phyloP scores from a whole-genome alignment of 2,888 invertebrate genomes.

The Orthosia gothica region DNA sequence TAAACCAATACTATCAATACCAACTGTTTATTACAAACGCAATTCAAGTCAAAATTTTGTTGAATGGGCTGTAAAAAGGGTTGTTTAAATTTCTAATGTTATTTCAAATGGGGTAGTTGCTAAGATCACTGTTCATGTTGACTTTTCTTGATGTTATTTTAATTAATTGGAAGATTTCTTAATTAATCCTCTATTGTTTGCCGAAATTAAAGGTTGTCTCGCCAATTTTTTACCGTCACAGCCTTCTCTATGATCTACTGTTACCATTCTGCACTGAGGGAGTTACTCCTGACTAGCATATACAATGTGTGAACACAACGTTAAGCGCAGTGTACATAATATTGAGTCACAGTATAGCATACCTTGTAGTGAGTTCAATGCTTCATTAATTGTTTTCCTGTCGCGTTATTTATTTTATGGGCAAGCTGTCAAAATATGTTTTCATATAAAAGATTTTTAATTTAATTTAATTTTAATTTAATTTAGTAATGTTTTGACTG shows the following conservation, averaged over 20 bases:
- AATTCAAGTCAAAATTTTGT: no score
- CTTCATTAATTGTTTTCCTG: conserved; percentile 31
- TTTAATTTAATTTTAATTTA: no score
- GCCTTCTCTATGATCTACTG: not conserved
- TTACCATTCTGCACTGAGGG: not conserved
- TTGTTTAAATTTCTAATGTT: no score
- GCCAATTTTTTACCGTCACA: not conserved
- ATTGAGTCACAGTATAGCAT: conserved; percentile 30
- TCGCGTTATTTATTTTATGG: conserved; percentile 8
- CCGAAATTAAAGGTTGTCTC: no score
- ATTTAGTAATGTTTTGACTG: not conserved
- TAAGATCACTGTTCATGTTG: not conserved
- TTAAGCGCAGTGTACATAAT: not conserved
- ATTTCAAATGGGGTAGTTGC: not conserved
- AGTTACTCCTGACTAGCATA: not conserved
- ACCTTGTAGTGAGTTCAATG: conserved; percentile 36
- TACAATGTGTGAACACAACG: no score
- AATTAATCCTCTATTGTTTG: no score
- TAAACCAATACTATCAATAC: no score
- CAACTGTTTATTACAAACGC: no score
- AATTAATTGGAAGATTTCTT: no score
- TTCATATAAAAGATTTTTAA: no score
- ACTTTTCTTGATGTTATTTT: not conserved
- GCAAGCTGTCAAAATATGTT: conserved; percentile 5
- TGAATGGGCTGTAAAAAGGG: no score